Conservation (phyloP, 2,797 vertebrate species). For the Anguilla pacifica region DNA sequence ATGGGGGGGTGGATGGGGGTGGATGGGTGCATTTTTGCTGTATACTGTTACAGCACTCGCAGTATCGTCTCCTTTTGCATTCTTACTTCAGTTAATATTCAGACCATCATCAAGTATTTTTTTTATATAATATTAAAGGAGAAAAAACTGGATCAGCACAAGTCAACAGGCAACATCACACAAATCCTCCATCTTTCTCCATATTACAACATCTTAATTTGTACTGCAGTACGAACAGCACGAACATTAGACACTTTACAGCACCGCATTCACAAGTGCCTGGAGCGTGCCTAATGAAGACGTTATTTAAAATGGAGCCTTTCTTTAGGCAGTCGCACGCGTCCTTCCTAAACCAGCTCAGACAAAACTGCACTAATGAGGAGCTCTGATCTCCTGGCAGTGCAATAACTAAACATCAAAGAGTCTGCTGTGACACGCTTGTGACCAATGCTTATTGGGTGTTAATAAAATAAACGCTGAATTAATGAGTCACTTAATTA, state of each 20-base stretch:
- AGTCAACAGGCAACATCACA: too few relatives aligned
- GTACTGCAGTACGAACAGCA: too few relatives aligned
- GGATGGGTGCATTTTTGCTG: neutral
- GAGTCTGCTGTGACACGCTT: neutral
- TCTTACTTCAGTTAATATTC: too few relatives aligned
- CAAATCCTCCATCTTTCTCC: too few relatives aligned
- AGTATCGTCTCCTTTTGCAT: neutral
- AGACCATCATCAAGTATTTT: too few relatives aligned
- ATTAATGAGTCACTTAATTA: neutral
- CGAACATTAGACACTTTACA: too few relatives aligned
- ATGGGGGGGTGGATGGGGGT: too few relatives aligned
- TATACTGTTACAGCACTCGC: neutral
- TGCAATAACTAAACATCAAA: neutral
- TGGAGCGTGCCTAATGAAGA: neutral
- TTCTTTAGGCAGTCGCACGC: neutral
- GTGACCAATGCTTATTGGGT: neutral
- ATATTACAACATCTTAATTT: neutral
- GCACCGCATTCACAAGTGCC: neutral
- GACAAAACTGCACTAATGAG: neutral
- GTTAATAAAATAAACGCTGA: neutral
- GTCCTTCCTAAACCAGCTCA: neutral
- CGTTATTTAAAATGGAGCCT: neutral
- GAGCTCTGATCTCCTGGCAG: neutral
- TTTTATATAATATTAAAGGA: too few relatives aligned
- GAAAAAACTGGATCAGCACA: too few relatives aligned